Base-by-base conservation (phyloP, 1,140 invertebrate genomes). In the Helicoverpa zea region DNA sequence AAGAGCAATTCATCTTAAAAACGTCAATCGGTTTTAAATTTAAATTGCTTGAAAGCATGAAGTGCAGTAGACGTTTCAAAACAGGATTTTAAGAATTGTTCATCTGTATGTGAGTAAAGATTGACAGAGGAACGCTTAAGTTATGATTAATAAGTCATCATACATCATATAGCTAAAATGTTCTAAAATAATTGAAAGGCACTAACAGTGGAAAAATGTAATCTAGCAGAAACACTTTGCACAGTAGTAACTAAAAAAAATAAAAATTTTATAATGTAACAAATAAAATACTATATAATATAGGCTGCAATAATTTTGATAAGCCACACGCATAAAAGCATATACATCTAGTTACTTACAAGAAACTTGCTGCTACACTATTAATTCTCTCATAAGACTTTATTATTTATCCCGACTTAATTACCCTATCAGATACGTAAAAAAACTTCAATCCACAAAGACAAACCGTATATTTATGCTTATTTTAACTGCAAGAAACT, bases 11-110 rank as follows among this genome's bases (percentile, higher is more conserved):
- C 75, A 66, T 66, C 61, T 35, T 54, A 78, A 64, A 76, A 78
- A 66, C 75, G 61, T 78, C 61, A 78, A 78, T 78, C 49, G 75
- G 51, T 64, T 66, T 79, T 79, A 79, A 79, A 79, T 79, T 79
- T 66, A 66, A 79, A 79, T 79, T 70, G 29, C 52, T 52, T 70
- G 64, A 79, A 79, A 79, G 64, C 75, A 77, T 77, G 59, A 77
- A 64, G 47, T 77, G 49, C 75, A 49, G 75, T 35, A 18, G 43
- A 76, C 43, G 59, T 66, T 77, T 64, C 51, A 66, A 77, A 79
- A 70, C 76, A 70, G 76, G 76, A 70, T 79, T 59, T 63, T 30
- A 47, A 49, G 23, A 78, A 76, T 3, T 23, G 23, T 52, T 30
- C 7, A 23, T 23, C 30, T 47, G 72, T n/a, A 58, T 61, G 56